These are phyloP conservation scores for Psylliodes chrysocephalus DNA, from an alignment of 2,888 invertebrate genomes.

Conservation along the genomic window DNA sequence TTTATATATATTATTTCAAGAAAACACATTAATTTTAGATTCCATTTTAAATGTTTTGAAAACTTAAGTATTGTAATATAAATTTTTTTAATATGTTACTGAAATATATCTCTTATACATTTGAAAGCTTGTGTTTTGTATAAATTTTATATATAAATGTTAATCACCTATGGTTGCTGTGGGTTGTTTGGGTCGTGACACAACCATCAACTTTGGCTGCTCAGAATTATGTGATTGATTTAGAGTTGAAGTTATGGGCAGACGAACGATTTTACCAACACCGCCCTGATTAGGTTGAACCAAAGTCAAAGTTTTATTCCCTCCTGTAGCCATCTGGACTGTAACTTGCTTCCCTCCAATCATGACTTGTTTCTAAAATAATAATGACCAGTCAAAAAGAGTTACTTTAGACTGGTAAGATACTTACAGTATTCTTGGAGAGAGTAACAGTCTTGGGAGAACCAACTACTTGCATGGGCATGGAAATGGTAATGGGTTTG, in stretches of 20 bases:
- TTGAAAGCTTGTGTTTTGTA: too few species aligned
- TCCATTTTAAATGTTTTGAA: too few species aligned
- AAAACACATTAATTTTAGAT: too few species aligned
- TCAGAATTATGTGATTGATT: conserved; percentile 52
- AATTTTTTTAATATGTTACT: too few species aligned
- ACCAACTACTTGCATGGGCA: conserved; percentile 66
- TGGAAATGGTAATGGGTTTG: conserved; percentile 76
- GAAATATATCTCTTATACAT: too few species aligned
- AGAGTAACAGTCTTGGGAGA: conserved; percentile 72
- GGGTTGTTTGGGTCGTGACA: conserved; percentile 68
- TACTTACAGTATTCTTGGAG: conserved; percentile 66
- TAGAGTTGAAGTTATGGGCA: conserved; percentile 58
- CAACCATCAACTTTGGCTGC: conserved; percentile 65
- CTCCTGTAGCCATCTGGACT: conserved; percentile 72
- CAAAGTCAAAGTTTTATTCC: conserved; percentile 73
- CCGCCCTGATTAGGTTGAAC: conserved; percentile 62
- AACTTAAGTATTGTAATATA: too few species aligned
- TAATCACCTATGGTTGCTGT: conserved; percentile 67
- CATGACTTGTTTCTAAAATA: conserved; percentile 70
- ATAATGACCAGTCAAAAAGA: background rate
- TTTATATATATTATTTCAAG: too few species aligned
- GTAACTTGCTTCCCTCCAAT: conserved; percentile 79
- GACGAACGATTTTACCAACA: conserved; percentile 60
- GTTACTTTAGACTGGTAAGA: background rate
- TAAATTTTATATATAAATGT: too few species aligned